Evolutionary conservation across 2,113 vertebrate genomes (phyloP).

Genomic region (Phalacrocorax aristotelis): DNA sequence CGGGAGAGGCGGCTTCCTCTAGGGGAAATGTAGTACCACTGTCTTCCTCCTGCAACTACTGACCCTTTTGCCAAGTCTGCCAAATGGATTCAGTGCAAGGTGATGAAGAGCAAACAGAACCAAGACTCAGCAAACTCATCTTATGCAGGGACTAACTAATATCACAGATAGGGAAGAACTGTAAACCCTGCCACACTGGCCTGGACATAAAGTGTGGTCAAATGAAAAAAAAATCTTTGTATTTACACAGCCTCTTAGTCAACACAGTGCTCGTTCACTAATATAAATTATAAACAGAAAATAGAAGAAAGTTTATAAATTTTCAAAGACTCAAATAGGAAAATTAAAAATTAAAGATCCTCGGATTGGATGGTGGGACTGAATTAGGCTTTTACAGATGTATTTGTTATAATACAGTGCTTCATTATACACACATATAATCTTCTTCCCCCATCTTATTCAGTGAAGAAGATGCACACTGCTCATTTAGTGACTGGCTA

Average conservation of each 20-base stretch:
- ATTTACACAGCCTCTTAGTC: background rate
- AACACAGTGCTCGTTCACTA: rapidly evolving
- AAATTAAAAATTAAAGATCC: background rate
- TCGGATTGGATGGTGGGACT: background rate
- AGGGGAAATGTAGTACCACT: background rate
- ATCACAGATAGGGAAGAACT: background rate
- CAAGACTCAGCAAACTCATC: background rate
- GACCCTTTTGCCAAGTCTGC: background rate
- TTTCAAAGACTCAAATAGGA: background rate
- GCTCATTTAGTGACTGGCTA: slow-evolving; percentile 2
- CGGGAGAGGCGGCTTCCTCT: background rate
- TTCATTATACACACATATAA: background rate
- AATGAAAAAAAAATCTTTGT: background rate
- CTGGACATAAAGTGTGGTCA: background rate
- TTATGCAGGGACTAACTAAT: background rate
- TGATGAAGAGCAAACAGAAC: background rate
- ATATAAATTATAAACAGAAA: background rate
- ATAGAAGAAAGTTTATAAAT: background rate
- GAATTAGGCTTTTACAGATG: background rate
- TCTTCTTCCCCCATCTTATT: background rate
- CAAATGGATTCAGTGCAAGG: background rate
- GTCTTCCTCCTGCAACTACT: background rate
- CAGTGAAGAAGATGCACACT: background rate
- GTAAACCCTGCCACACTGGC: background rate
- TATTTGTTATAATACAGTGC: background rate